Conservation (phyloP, 2,113 vertebrate genomes). For the Psammodynastes pulverulentus region DNA sequence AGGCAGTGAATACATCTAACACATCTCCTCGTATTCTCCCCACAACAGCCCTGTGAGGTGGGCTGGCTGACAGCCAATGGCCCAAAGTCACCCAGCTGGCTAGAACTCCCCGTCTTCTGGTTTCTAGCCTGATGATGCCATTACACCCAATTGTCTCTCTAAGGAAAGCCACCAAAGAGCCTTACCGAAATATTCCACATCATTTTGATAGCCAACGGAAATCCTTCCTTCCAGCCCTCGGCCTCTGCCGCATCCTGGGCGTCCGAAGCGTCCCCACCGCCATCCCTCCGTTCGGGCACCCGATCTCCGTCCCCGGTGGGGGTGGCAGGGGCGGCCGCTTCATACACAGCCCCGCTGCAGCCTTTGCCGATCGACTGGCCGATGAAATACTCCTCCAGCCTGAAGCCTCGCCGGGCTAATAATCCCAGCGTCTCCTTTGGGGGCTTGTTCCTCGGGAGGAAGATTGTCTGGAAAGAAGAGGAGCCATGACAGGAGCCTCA, state of each 20-base stretch:
- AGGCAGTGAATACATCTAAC: no score
- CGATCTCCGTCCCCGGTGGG: rapidly evolving
- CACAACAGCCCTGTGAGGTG: background rate
- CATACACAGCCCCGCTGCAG: conserved; percentile 84
- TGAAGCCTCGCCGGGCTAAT: conserved; percentile 76
- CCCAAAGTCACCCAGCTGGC: background rate
- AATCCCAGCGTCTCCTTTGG: conserved; percentile 69
- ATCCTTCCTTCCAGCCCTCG: background rate
- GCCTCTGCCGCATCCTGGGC: conserved; percentile 19
- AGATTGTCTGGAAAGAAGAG: conserved; percentile 70
- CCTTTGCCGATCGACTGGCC: conserved; percentile 88
- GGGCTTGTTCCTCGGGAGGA: conserved; percentile 75
- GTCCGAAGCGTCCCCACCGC: background rate
- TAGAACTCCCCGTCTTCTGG: background rate
- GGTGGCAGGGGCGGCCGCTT: conserved; percentile 71
- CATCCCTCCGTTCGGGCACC: rapidly evolving
- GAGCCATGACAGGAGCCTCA: background rate
- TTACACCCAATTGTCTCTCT: background rate
- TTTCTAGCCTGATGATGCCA: background rate
- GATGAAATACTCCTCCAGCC: conserved; percentile 85
- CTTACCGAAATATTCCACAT: conserved; percentile 79
- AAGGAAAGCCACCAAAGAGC: rapidly evolving
- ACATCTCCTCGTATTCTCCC: background rate
- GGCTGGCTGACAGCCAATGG: background rate
- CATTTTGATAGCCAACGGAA: conserved; percentile 78